Base-by-base conservation (phyloP, 2,888 invertebrate species). In the Schrankia costaestrigalis region DNA sequence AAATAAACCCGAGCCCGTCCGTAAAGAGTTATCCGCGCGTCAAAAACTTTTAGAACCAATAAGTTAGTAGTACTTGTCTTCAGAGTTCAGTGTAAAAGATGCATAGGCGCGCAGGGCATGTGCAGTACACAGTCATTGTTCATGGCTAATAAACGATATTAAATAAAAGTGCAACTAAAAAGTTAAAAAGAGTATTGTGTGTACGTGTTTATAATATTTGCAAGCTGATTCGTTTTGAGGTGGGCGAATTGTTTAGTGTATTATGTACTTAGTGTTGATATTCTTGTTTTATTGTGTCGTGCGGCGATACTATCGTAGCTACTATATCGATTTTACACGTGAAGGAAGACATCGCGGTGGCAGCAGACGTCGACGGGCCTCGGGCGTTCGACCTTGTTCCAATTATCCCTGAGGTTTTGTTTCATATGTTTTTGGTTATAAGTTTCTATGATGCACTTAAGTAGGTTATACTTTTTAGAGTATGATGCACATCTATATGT, bases 141-240 rank as follows among this genome's bases (percentile, higher is more conserved):
- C 59, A 67, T 57, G 53, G 59, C 57, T 56, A 59, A 62, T 66
- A 66, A 56, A 64, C 64, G 58, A 64, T 63, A 63, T 40, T 13
- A 7, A 32, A 29, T 40, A 45, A 27, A 38, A 53, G 63, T 68
- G 49, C 41, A 41, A 56, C 48, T 40, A 41, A 27, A 30, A 25
- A 36, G 18, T 35, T 35, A 34, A 33, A 32, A 22, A 27, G 35
- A 31, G 45, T 47, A 44, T 42, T 54, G 50, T 38, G 46, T 50
- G 44, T 40, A 22, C 46, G 35, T 18, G n/a, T 30, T 27, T 39
- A 24, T 60, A 61, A 68, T 52, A 48, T 46, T 49, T 66, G 56
- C 84, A 84, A 85, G 76, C 85, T 81, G 86, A 59, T 75, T 83
- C 63, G 37, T 32, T 57, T 78, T 40, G 78, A 85, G 84, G 83